phyloP scores from a whole-genome alignment of 2,888 invertebrate species.

The Xanthia togata region DNA sequence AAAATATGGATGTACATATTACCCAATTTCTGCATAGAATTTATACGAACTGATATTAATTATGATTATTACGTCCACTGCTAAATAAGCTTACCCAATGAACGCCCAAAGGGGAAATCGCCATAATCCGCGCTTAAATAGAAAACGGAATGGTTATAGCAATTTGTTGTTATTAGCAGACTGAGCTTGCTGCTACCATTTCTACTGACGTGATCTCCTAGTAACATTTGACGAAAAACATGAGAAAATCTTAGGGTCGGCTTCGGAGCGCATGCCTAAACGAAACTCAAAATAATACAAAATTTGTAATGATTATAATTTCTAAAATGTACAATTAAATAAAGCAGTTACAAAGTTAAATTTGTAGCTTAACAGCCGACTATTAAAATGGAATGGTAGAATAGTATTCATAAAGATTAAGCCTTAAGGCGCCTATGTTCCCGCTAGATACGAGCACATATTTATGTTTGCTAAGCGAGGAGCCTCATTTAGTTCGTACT shows the following conservation, averaged over 20 bases:
- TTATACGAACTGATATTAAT: not conserved
- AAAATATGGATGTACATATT: not conserved
- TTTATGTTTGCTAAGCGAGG: slow-evolving; percentile 75
- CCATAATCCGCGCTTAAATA: slow-evolving; percentile 28
- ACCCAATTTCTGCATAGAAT: not conserved
- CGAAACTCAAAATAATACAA: not conserved
- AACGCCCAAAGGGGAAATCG: slow-evolving; percentile 9
- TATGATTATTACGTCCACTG: slow-evolving; percentile 8
- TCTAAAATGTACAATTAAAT: slow-evolving; percentile 18
- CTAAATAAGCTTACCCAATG: slow-evolving; percentile 8
- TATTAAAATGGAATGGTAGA: slow-evolving; percentile 62
- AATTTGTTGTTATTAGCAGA: slow-evolving; percentile 5
- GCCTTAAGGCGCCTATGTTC: slow-evolving; percentile 66
- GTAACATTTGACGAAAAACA: not conserved
- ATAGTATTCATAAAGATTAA: slow-evolving; percentile 69
- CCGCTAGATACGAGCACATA: slow-evolving; percentile 70
- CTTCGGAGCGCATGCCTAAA: not conserved
- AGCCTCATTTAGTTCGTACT: slow-evolving; percentile 76
- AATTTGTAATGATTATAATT: slow-evolving; percentile 17
- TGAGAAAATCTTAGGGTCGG: too few species aligned
- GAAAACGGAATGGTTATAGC: slow-evolving; percentile 18
- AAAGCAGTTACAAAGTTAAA: slow-evolving; percentile 43
- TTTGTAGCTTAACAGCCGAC: slow-evolving; percentile 30
- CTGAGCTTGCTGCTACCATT: not conserved
- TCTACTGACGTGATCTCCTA: not conserved